phyloP scores from a whole-genome alignment of 2,113 vertebrate species.

The Pongo abelii region DNA sequence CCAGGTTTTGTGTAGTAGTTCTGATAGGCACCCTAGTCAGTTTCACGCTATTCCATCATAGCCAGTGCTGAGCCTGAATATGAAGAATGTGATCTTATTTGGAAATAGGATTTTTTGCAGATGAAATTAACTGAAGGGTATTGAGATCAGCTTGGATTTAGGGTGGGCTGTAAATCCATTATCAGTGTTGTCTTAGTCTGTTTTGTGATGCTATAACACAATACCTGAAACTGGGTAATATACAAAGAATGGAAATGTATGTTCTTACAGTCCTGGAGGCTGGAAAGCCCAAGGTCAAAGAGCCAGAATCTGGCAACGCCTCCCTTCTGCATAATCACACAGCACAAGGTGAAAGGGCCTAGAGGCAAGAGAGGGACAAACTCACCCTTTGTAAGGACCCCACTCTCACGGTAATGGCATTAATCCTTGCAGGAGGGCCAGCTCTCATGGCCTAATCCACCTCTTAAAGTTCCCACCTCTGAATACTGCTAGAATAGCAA shows the following conservation, averaged over 20 bases:
- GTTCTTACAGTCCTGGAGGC: background rate
- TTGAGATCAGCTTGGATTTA: background rate
- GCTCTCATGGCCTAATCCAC: background rate
- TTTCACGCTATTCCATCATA: background rate
- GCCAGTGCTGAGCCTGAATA: background rate
- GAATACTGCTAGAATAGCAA: background rate
- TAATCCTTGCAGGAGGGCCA: background rate
- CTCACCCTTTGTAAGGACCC: background rate
- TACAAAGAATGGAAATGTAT: background rate
- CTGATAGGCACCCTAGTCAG: too few species aligned
- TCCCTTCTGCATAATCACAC: background rate
- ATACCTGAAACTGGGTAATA: background rate
- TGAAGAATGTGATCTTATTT: background rate
- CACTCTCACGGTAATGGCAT: background rate
- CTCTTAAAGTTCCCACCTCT: background rate
- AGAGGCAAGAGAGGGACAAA: background rate
- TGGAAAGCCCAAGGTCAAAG: background rate
- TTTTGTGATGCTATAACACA: background rate
- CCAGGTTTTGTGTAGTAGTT: background rate
- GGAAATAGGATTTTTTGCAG: background rate
- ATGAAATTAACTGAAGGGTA: background rate
- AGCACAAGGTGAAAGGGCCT: background rate
- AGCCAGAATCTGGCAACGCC: background rate
- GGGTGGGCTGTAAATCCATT: background rate
- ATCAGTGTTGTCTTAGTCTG: background rate